These are phyloP conservation scores for Papilio gigon DNA, from an alignment of 2,888 invertebrate species.

Conservation along the genomic window DNA sequence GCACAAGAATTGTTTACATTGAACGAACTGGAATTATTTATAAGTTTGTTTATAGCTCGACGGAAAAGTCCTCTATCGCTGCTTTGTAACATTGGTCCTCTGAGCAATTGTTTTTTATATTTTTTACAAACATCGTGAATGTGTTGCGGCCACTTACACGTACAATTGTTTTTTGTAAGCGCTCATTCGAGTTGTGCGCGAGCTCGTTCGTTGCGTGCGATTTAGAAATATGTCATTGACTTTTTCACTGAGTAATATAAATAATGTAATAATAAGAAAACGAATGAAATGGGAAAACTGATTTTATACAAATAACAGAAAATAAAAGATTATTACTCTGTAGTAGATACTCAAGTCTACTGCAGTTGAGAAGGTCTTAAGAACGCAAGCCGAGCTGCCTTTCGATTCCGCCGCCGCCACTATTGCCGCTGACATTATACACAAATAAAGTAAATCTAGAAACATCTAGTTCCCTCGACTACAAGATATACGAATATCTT, in stretches of 20 bases:
- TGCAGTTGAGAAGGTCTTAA: slow-evolving; percentile 36
- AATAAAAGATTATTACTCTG: neutral
- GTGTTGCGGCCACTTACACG: neutral
- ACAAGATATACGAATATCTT: slow-evolving; percentile 1
- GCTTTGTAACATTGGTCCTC: neutral
- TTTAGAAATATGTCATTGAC: too few species aligned
- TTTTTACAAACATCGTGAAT: neutral
- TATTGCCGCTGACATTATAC: slow-evolving; percentile 43
- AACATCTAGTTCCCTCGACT: slow-evolving; percentile 24
- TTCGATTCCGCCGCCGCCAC: slow-evolving; percentile 38
- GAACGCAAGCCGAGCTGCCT: slow-evolving; percentile 42
- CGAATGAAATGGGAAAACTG: too few species aligned
- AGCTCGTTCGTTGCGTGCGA: neutral
- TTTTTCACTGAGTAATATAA: too few species aligned
- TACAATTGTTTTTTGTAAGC: neutral
- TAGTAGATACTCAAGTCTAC: slow-evolving; percentile 35
- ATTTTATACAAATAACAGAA: too few species aligned
- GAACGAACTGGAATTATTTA: neutral
- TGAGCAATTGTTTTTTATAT: neutral
- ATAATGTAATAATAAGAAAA: too few species aligned
- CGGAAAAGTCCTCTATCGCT: neutral
- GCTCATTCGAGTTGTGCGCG: neutral
- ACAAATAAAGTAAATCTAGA: slow-evolving; percentile 42
- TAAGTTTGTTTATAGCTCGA: neutral
- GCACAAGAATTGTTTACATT: neutral